Conservation (phyloP, 2,113 vertebrate species). For the Phoxinus phoxinus region DNA sequence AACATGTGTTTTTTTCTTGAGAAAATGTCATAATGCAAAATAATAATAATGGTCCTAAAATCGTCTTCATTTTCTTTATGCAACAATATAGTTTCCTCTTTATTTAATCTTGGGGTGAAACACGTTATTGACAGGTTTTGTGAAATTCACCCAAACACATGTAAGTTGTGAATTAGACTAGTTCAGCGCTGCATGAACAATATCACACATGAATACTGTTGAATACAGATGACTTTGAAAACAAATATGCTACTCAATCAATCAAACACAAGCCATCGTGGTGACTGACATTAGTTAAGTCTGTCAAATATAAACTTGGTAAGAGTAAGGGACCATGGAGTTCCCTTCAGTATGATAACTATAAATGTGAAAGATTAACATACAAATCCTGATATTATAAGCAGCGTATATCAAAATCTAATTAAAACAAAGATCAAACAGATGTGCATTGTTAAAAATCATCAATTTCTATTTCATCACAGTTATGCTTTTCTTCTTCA, state of each 20-base stretch:
- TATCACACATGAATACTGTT: background rate
- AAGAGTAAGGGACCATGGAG: background rate
- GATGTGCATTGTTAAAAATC: background rate
- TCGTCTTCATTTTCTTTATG: background rate
- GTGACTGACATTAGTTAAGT: background rate
- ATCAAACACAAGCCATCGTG: background rate
- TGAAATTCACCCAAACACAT: background rate
- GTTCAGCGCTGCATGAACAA: background rate
- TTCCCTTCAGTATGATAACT: background rate
- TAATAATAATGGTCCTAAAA: background rate
- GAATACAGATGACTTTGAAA: background rate
- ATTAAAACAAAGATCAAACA: background rate
- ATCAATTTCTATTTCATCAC: background rate
- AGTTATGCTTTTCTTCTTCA: background rate
- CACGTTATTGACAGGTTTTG: background rate
- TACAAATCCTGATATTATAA: background rate
- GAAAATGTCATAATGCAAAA: background rate
- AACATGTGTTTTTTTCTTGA: background rate
- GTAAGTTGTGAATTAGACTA: background rate
- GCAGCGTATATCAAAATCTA: background rate
- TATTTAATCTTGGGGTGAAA: background rate
- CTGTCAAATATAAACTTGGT: conserved; percentile 3
- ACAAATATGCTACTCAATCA: background rate
- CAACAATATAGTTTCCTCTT: background rate
- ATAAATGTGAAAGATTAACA: background rate